Evolutionary conservation across 2,113 vertebrate genomes (phyloP).

Genomic region (Cepphus grylle): DNA sequence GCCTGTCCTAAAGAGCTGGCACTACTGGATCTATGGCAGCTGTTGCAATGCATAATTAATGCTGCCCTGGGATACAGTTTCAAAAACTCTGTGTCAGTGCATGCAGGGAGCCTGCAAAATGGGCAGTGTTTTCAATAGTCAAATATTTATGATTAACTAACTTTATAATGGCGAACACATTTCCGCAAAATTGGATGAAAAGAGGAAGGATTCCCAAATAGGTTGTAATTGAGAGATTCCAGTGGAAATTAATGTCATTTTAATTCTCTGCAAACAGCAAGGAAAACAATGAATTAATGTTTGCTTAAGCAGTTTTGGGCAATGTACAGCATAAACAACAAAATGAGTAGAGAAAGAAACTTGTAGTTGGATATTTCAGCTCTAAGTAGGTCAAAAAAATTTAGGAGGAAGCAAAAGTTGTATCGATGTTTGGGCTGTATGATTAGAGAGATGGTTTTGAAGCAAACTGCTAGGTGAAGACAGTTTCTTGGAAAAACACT

Average conservation of each 20-base stretch:
- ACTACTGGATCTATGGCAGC: constrained; percentile 11
- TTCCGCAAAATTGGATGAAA: not conserved
- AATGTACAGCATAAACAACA: not conserved
- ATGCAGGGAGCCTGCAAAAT: not conserved
- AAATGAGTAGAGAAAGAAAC: not conserved
- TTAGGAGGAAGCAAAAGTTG: not conserved
- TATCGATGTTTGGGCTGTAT: rapidly evolving
- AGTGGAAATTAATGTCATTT: not conserved
- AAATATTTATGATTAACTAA: not conserved
- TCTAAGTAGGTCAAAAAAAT: not conserved
- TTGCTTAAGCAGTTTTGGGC: not conserved
- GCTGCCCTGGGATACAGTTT: not conserved
- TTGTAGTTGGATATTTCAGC: not conserved
- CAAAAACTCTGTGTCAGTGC: not conserved
- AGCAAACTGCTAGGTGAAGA: not conserved
- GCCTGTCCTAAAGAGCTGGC: not conserved
- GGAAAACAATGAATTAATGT: not conserved
- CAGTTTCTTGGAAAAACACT: not conserved
- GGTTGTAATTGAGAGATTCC: not conserved
- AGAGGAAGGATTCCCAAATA: not conserved
- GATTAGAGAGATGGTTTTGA: not conserved
- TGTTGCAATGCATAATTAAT: constrained; percentile 55
- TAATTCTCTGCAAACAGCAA: not conserved
- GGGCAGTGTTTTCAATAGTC: not conserved
- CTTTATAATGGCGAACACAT: not conserved